Conservation (phyloP, 37 sponge, comb jelly and placozoan species). For the Chondrilla cf. caribensis region DNA sequence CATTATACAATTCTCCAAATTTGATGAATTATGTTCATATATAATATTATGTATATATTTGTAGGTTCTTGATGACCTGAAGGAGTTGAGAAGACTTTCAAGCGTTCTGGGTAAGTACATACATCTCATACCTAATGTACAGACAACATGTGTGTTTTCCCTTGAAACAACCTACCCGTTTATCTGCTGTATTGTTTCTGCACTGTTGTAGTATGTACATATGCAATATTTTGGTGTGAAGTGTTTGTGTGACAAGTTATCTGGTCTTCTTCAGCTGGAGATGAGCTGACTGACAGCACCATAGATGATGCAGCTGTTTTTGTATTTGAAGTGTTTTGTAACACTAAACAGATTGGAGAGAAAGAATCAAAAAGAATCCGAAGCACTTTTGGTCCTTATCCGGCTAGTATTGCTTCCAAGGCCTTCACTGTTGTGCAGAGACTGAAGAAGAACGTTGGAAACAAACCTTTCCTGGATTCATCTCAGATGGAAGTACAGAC, state of each 20-base stretch:
- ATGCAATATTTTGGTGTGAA: not conserved
- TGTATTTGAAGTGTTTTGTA: not conserved
- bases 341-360: not conserved
- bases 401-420: constrained; percentile 57
- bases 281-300: not conserved
- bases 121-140: too few relatives aligned
- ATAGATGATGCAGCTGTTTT: constrained; percentile 6
- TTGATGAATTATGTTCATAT: not conserved
- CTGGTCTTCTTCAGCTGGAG: not conserved
- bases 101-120: too few relatives aligned
- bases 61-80: not conserved
- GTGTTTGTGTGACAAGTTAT: not conserved
- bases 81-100: too few relatives aligned
- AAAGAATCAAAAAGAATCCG: constrained; percentile 40
- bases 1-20: not conserved
- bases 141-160: too few relatives aligned
- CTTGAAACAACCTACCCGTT: too few relatives aligned
- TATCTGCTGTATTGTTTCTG: too few relatives aligned
- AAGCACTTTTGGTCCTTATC: constrained; percentile 58
- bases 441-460: not conserved
- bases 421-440: constrained; percentile 33
- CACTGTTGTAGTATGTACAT: too few relatives aligned
- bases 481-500: not conserved
- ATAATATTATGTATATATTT: not conserved
- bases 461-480: not conserved